phyloP scores from a whole-genome alignment of 2,113 vertebrate species.

The Smithornis capensis region DNA sequence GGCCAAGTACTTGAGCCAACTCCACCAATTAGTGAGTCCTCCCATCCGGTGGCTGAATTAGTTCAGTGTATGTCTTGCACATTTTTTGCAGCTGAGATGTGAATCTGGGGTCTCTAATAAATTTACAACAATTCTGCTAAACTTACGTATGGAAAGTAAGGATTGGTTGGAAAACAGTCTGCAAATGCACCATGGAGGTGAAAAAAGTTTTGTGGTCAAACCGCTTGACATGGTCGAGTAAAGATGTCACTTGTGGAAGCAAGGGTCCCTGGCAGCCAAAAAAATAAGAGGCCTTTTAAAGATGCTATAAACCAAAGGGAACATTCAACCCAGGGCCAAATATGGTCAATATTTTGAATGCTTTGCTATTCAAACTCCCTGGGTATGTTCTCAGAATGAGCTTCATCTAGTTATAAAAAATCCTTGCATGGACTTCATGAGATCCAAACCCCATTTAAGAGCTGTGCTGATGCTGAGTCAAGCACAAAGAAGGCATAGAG shows the following conservation, averaged over 20 bases:
- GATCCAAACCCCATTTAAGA: background rate
- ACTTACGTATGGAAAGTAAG: background rate
- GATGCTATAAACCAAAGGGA: background rate
- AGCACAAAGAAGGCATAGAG: background rate
- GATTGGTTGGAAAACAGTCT: background rate
- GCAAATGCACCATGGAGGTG: background rate
- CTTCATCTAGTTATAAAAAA: background rate
- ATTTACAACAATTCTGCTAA: background rate
- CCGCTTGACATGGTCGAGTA: rapidly evolving
- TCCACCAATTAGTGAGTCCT: conserved; percentile 55
- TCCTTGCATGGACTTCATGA: background rate
- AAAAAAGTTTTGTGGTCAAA: background rate
- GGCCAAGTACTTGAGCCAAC: conserved; percentile 27
- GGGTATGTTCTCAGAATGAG: background rate
- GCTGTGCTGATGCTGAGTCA: background rate
- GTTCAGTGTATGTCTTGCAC: background rate
- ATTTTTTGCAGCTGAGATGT: conserved; percentile 41
- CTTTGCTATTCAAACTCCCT: background rate
- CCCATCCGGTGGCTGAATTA: conserved; percentile 24
- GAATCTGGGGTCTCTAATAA: background rate
- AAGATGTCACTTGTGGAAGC: background rate
- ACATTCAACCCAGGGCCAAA: background rate
- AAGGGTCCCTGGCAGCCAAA: background rate
- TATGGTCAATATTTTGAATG: background rate
- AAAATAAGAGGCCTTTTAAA: background rate